phyloP scores from a whole-genome alignment of 2,797 vertebrate species.

The Pelochelys cantorii region DNA sequence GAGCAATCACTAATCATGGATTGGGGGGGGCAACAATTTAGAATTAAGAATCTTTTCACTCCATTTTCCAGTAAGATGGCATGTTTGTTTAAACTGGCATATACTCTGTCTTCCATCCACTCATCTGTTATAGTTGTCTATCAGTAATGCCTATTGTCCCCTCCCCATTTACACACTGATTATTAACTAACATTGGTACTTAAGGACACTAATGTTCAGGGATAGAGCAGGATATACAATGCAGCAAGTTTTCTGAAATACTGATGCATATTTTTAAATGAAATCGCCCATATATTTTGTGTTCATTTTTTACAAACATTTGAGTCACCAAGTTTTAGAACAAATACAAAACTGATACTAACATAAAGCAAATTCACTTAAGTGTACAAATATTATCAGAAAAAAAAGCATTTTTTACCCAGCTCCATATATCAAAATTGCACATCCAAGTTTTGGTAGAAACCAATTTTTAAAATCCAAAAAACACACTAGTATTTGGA shows the following conservation, averaged over 20 bases:
- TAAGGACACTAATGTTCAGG: neutral
- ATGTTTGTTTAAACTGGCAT: conserved; percentile 18
- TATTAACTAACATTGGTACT: neutral
- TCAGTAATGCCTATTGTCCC: neutral
- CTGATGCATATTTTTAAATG: neutral
- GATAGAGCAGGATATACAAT: neutral
- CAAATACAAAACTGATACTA: neutral
- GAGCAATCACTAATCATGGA: neutral
- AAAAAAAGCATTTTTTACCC: neutral
- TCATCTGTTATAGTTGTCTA: conserved; percentile 26
- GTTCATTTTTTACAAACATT: neutral
- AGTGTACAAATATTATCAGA: neutral
- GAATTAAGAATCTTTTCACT: neutral
- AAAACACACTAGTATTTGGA: neutral
- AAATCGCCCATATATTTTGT: neutral
- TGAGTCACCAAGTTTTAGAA: neutral
- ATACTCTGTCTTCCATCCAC: conserved; percentile 9
- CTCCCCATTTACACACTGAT: neutral
- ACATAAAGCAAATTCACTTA: neutral
- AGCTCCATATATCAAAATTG: neutral
- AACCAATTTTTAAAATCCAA: neutral
- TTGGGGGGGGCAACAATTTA: neutral
- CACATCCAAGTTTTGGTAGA: neutral
- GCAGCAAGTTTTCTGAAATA: neutral
- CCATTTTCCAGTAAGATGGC: neutral